phyloP scores from a whole-genome alignment of 2,113 vertebrate species.

The Lethenteron reissneri region DNA sequence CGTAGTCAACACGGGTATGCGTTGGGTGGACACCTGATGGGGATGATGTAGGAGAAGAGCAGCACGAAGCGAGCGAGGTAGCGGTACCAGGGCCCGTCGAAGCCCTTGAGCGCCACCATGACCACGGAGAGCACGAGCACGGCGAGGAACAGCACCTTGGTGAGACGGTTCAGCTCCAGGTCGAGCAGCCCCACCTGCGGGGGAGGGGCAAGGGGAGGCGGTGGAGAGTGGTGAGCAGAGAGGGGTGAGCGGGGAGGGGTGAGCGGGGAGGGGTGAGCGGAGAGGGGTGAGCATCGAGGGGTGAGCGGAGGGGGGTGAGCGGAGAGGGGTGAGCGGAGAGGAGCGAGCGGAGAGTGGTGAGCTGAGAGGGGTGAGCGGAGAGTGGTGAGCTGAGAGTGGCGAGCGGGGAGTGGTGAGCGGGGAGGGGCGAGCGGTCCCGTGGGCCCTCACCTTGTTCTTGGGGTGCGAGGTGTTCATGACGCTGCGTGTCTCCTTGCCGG shows the following conservation, averaged over 20 bases:
- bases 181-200: conserved; percentile 67
- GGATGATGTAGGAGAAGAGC: conserved; percentile 95
- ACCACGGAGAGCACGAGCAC: conserved; percentile 59
- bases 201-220: background rate
- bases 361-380: too few species aligned
- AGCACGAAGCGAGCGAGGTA: conserved; percentile 82
- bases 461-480: conserved; percentile 86
- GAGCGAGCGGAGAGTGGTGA: too few species aligned
- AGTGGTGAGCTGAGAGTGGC: too few species aligned
- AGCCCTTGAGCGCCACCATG: conserved; percentile 86
- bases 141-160: conserved; percentile 84
- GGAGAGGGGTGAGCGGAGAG: too few species aligned
- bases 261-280: background rate
- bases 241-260: too few species aligned
- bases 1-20: background rate
- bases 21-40: conserved; percentile 48
- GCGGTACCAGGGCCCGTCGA: conserved; percentile 70
- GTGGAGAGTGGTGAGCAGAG: background rate
- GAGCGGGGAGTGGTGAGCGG: too few species aligned
- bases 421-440: background rate
- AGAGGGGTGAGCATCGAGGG: background rate
- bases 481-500: conserved; percentile 85
- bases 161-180: conserved; percentile 74
- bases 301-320: too few species aligned
- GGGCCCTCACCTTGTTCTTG: conserved; percentile 60